Evolutionary conservation across 2,113 vertebrate genomes (phyloP), one percentile per base, ranked within the genome.

Genomic region (Malurus elegans): DNA sequence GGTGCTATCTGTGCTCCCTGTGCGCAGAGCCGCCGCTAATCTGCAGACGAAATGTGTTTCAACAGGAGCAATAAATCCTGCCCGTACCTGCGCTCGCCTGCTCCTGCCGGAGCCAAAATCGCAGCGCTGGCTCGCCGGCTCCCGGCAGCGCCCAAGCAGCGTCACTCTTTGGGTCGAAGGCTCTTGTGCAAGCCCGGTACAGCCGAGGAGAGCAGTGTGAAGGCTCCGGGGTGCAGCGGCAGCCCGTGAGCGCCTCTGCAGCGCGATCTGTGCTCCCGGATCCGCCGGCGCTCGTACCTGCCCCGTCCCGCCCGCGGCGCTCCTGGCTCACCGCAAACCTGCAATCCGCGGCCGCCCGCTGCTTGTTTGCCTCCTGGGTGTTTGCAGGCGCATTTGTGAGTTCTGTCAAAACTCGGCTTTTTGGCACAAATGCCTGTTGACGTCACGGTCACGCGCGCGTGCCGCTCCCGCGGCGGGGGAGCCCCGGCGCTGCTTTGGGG

Each of bases 211-310:
- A 16, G 21, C 51, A 7, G 36, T 7, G 62, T 0, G 25, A 6
- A 12, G 74, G 38, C 79, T 34, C 4, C 12, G 9, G 60, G 40
- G 6, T 3, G 64, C 45, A 8, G 69, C 5, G 1, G 24, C 45
- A 19, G 72, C 58, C 79, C 44, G 0, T 0, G 3, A 0, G 14
- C 0, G 12, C 28, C 25, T 64, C 60, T 21, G 70, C 84, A 25
- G 5, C 0, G 48, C 0, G 14, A 1, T 26, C 9, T 8, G 18
- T 0, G 3, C 79, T 76, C 4, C 0, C 0, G 1, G 4, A 0
- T 45, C 53, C 5, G 0, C 5, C 10, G 0, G 51, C 6, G 6
- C 57, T 32, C 7, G 11, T 8, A 4, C 73, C 64, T 18, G 69
- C 54, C 54, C 73, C 21, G 1, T 17, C 3, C 18, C 1, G 6